Conservation (phyloP, 2,113 vertebrate genomes). For the Pyxicephalus adspersus region DNA sequence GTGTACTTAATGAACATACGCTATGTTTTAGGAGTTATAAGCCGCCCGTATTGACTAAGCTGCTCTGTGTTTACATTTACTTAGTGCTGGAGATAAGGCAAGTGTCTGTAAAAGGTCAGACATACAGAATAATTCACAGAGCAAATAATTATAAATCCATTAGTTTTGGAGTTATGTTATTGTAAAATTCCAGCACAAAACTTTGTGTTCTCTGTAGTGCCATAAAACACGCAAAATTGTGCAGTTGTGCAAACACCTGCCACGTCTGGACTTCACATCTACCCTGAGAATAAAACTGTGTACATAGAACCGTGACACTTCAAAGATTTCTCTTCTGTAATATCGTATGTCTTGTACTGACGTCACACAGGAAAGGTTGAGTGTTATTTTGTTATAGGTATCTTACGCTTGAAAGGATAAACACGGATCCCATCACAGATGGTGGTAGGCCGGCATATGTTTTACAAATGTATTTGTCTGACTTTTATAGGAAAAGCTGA, state of each 20-base stretch:
- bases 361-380: not conserved
- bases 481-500: no score
- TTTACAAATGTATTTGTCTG: no score
- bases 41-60: no score
- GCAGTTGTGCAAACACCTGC: not conserved
- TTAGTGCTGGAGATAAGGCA: not conserved
- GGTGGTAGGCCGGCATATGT: no score
- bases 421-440: constrained; percentile 6
- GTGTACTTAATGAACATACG: no score
- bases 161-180: not conserved
- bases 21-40: not conserved
- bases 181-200: not conserved
- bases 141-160: constrained; percentile 19
- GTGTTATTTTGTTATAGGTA: no score
- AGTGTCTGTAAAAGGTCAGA: not conserved
- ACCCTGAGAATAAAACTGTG: not conserved
- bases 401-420: constrained; percentile 5
- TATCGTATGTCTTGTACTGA: not conserved
- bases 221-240: constrained; percentile 12
- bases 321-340: not conserved
- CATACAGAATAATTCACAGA: not conserved
- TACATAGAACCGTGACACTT: not conserved
- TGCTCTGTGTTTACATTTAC: not conserved
- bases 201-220: not conserved
- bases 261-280: not conserved